A percentile compares a stretch with the other conserved stretches of the same genome.
These are phyloP conservation scores for Cryptoprocta ferox DNA, from an alignment of 2,797 vertebrate genomes.

Conservation along the genomic window DNA sequence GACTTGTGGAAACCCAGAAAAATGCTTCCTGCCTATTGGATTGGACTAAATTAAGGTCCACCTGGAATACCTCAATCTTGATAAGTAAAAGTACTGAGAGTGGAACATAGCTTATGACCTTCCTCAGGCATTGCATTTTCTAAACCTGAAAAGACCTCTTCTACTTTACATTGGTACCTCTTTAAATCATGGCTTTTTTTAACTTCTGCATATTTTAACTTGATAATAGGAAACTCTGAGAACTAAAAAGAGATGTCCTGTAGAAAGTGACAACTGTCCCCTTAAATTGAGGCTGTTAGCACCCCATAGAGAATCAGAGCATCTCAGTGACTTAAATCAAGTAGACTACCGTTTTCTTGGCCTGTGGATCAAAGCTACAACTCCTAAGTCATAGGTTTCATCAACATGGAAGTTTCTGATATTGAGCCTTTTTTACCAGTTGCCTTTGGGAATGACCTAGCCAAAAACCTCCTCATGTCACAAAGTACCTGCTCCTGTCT, in stretches of 20 bases:
- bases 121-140: neutral
- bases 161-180: constrained; percentile 26
- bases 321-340: constrained; percentile 18
- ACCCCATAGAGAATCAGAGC: constrained; percentile 34
- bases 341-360: neutral
- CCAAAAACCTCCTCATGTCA: neutral
- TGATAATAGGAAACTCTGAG: neutral
- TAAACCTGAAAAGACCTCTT: constrained; percentile 49
- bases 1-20: neutral
- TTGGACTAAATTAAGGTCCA: constrained; percentile 38
- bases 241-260: neutral
- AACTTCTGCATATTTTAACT: constrained; percentile 1
- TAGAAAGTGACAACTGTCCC: constrained; percentile 14
- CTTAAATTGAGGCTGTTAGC: neutral
- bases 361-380: neutral
- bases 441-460: constrained; percentile 32
- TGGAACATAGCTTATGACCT: neutral
- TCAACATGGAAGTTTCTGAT: constrained; percentile 26
- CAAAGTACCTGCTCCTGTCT: constrained; percentile 6
- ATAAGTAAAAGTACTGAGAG: constrained; percentile 20
- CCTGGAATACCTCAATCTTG: constrained; percentile 1
- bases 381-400: constrained; percentile 43
- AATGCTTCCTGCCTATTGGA: neutral
- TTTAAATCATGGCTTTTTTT: neutral
- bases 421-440: constrained; percentile 29